Base-by-base conservation (phyloP, 2,113 vertebrate genomes). In the Dicerorhinus sumatrensis region DNA sequence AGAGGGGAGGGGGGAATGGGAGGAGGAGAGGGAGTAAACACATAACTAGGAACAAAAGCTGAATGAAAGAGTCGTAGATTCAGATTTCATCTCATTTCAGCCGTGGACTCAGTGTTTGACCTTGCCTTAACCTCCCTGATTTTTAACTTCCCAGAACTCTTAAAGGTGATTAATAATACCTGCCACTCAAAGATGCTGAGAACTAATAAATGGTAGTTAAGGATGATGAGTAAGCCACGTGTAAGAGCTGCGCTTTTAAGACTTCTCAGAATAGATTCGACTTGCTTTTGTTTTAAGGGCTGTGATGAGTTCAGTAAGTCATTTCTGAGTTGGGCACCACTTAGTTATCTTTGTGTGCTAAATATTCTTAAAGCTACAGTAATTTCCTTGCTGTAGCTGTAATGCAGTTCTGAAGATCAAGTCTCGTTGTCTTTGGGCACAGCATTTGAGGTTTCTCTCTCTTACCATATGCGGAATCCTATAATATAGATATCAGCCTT, bases 241-340 rank as follows among this genome's bases (percentile, higher is more conserved):
- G 18, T 76, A 84, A 88, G 23, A 83, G 91, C 54, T 77, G 18
- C 85, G 11, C 51, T 95, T 88, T 94, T 83, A 89, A 75, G 56
- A 91, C 73, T 91, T 89, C 89, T 77, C 67, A 80, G 73, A 65
- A 60, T 33, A 25, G 58, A 83, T 67, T 67, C 11, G 72, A 76
- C 39, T 77, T 81, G 62, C 90, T 89, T 95, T 92, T 77, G 83
- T 95, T 83, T 93, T 63, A 67, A 89, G 65, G 62, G 27, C 21
- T 70, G 5, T 72, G 65, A 81, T 60, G 65, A 95, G 42, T 91
- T 97, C 70, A 86, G 0, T 42, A 94, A 87, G 76, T 91, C 58
- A 84, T 51, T 90, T 81, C 31, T 27, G 88, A 95, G 72, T 27
- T 11, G 23, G 46, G 18, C 29, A 51, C 65, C 46, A 48, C 69